These are phyloP conservation scores for Atopsyche davidsoni DNA, from an alignment of 1,140 invertebrate species.

Conservation along the genomic window DNA sequence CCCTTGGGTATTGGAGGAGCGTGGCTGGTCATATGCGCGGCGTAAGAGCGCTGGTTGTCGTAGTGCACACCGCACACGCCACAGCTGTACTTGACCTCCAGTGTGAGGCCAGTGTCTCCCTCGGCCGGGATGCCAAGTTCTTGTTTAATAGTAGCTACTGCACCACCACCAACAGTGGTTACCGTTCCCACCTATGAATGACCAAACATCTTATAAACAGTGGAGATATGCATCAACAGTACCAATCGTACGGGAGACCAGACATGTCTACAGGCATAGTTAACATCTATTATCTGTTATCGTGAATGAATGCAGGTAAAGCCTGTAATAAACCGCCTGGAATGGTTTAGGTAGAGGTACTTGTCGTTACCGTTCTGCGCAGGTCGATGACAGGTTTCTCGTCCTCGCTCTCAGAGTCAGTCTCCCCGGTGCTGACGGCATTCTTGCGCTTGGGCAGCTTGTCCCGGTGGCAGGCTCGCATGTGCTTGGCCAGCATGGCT, in stretches of 20 bases:
- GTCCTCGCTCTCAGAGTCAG: conserved; percentile 5
- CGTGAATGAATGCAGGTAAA: too few relatives aligned
- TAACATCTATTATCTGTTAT: too few relatives aligned
- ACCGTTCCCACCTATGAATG: conserved; percentile 11
- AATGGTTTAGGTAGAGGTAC: too few relatives aligned
- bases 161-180: conserved; percentile 16
- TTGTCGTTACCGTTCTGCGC: too few relatives aligned
- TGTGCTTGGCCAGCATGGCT: conserved; percentile 20
- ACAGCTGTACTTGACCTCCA: conserved; percentile 25
- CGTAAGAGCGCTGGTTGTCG: conserved; percentile 27
- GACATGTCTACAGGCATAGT: too few relatives aligned
- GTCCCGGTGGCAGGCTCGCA: conserved; percentile 23
- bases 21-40: conserved; percentile 28
- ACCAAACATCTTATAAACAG: too few relatives aligned
- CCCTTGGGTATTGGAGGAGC: conserved; percentile 26
- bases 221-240: too few relatives aligned
- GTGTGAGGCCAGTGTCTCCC: conserved; percentile 11
- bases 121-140: conserved; percentile 5
- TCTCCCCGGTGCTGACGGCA: neutral
- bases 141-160: conserved; percentile 26
- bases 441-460: conserved; percentile 23
- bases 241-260: too few relatives aligned
- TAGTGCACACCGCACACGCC: conserved; percentile 14
- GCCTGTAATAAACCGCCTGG: too few relatives aligned
- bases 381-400: conserved; percentile 2